Evolutionary conservation across 2,888 invertebrate species (phyloP).

Genomic region (Caenorhabditis sp.): DNA sequence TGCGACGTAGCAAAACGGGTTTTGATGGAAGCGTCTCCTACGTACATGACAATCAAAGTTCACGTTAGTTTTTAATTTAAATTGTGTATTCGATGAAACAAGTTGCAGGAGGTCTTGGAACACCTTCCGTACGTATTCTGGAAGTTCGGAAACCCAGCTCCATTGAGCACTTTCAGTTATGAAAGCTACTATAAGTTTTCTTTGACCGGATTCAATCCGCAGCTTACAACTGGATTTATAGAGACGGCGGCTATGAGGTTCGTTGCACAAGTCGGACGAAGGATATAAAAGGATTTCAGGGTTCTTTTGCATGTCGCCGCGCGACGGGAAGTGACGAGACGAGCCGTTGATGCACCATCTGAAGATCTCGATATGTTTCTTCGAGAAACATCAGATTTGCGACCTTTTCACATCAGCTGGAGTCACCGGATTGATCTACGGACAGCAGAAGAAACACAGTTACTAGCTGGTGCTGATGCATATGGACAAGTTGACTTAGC

Average conservation of each 20-base stretch:
- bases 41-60: not conserved
- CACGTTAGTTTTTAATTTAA: not conserved
- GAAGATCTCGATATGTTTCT: too few relatives aligned
- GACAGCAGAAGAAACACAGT: too few relatives aligned
- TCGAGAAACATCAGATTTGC: too few relatives aligned
- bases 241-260: not conserved
- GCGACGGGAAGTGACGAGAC: too few relatives aligned
- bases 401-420: too few relatives aligned
- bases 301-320: too few relatives aligned
- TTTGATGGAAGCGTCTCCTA: not conserved
- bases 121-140: not conserved
- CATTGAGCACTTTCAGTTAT: not conserved
- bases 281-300: not conserved
- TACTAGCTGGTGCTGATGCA: too few relatives aligned
- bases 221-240: constrained; percentile 5
- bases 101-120: not conserved
- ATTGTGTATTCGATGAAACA: not conserved
- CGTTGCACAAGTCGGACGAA: not conserved
- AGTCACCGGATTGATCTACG: too few relatives aligned
- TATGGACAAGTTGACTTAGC: too few relatives aligned
- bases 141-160: constrained; percentile 2
- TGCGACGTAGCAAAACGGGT: not conserved
- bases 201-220: constrained; percentile 4
- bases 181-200: constrained; percentile 4
- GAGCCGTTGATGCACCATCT: too few relatives aligned